These are phyloP conservation scores for Actias luna DNA, from an alignment of 2,888 invertebrate genomes.

Conservation along the genomic window DNA sequence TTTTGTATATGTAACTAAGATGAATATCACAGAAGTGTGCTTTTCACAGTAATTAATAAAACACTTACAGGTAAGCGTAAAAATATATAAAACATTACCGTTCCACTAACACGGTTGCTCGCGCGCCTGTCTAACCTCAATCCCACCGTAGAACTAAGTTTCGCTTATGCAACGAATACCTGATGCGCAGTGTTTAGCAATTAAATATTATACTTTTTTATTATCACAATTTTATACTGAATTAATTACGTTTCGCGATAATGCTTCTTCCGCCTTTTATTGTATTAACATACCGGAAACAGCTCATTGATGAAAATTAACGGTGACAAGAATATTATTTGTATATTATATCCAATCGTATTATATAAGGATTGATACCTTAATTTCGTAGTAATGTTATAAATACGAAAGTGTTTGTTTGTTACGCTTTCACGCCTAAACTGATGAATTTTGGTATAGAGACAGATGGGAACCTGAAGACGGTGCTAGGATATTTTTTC, in stretches of 20 bases:
- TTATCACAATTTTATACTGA: not conserved
- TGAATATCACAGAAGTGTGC: not conserved
- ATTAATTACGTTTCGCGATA: not conserved
- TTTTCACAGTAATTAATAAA: not conserved
- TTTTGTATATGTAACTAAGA: not conserved
- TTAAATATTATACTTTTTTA: not conserved
- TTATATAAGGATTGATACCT: too few species aligned
- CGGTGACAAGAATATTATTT: too few species aligned
- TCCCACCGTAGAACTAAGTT: slow-evolving; percentile 45
- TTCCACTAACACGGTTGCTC: slow-evolving; percentile 61
- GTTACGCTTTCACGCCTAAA: too few species aligned
- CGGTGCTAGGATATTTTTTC: too few species aligned
- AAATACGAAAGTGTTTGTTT: too few species aligned
- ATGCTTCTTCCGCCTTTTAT: not conserved
- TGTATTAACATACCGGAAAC: not conserved
- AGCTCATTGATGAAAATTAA: not conserved
- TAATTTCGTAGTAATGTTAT: too few species aligned
- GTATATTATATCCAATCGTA: not conserved
- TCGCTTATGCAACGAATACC: not conserved
- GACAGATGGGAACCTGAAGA: too few species aligned
- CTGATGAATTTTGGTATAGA: too few species aligned
- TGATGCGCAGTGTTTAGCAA: not conserved
- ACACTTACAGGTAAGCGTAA: not conserved
- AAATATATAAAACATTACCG: slow-evolving; percentile 1
- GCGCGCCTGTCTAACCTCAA: slow-evolving; percentile 51